A percentile compares a stretch with the other conserved stretches of the same genome.
Evolutionary conservation across 1,140 invertebrate genomes (phyloP).

Genomic region (Drosophila santomea): DNA sequence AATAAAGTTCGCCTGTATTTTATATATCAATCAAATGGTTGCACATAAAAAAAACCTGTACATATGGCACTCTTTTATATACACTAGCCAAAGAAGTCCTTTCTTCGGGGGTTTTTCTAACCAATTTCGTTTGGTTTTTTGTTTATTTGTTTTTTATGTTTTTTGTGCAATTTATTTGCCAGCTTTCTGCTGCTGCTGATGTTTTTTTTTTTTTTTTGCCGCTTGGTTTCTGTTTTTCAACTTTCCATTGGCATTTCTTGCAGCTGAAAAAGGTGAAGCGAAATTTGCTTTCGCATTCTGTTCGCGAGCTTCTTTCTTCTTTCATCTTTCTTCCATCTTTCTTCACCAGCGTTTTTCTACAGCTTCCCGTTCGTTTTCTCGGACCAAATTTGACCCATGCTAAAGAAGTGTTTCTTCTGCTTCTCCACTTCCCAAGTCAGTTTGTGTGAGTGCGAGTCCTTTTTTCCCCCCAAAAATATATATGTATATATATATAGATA

Average conservation of each 20-base stretch:
- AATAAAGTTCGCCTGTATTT: slow-evolving; percentile 1
- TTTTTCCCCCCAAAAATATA: slow-evolving; percentile 4
- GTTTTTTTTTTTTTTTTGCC: slow-evolving; percentile 6
- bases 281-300: slow-evolving; percentile 36
- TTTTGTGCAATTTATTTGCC: slow-evolving; percentile 66
- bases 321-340: slow-evolving; percentile 16
- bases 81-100: slow-evolving; percentile 24
- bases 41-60: slow-evolving; percentile 1
- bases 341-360: slow-evolving; percentile 30
- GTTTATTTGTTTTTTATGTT: slow-evolving; percentile 9
- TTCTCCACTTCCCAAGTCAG: slow-evolving; percentile 27
- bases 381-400: slow-evolving; percentile 40
- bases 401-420: slow-evolving; percentile 5
- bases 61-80: slow-evolving; percentile 28
- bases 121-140: slow-evolving; percentile 7
- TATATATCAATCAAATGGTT: slow-evolving; percentile 22
- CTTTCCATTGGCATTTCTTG: slow-evolving; percentile 44
- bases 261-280: slow-evolving; percentile 58
- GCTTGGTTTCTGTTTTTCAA: slow-evolving; percentile 23
- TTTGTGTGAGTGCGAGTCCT: slow-evolving; percentile 15
- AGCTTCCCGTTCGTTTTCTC: slow-evolving; percentile 9
- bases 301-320: slow-evolving; percentile 22
- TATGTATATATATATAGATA: slow-evolving; percentile 10
- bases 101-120: slow-evolving; percentile 14
- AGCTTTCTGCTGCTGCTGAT: slow-evolving; percentile 47